Percentiles rank a stretch among this genome's conserved stretches.
These are phyloP conservation scores for Agriopis leucophaearia DNA, from an alignment of 2,888 invertebrate genomes.

Conservation along the genomic window DNA sequence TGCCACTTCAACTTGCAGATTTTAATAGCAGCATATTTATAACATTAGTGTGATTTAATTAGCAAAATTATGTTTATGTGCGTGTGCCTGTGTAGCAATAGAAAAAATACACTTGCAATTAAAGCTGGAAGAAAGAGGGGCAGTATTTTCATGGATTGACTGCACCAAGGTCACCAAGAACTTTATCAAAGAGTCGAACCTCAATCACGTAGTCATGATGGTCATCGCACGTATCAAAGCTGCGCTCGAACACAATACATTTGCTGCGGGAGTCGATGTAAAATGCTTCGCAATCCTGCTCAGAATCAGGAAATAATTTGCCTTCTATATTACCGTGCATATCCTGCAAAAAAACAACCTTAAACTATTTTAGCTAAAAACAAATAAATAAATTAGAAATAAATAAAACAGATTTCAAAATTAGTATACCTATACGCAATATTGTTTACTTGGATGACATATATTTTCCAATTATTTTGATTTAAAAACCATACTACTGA, in stretches of 20 bases:
- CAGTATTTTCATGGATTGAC: no score
- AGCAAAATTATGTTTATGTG: no score
- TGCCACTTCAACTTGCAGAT: no score
- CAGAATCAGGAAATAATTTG: conserved; percentile 88
- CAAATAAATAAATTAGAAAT: neutral
- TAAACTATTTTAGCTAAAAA: neutral
- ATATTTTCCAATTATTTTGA: no score
- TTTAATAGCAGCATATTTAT: no score
- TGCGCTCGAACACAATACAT: conserved; percentile 91
- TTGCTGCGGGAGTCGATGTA: conserved; percentile 85
- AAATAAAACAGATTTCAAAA: neutral
- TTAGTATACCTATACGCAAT: no score
- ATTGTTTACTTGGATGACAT: no score
- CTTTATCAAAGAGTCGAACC: conserved; percentile 68
- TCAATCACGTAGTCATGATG: conserved; percentile 93
- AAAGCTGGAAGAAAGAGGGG: neutral
- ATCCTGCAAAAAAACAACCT: conserved; percentile 86
- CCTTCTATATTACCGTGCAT: conserved; percentile 90
- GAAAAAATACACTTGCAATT: no score
- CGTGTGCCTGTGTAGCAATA: no score
- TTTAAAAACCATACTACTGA: no score
- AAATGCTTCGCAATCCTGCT: conserved; percentile 91
- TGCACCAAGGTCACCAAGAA: no score
- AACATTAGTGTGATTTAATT: no score
- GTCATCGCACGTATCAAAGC: conserved; percentile 96